Evolutionary conservation across 2,888 invertebrate genomes (phyloP).

Genomic region (Serripes groenlandicus): DNA sequence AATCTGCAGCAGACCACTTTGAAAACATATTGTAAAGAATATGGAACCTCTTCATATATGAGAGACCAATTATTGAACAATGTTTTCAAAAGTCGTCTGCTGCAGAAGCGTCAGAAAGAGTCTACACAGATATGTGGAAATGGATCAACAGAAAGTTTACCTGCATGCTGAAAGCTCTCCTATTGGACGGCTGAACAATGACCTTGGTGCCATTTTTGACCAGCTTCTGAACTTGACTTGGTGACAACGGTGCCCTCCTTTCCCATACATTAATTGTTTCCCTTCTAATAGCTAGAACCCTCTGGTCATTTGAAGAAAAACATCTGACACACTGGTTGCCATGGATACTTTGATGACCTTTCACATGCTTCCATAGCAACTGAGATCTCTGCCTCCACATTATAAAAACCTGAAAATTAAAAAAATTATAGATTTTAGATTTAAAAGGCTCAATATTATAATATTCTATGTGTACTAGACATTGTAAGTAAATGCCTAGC

Average conservation of each 20-base stretch:
- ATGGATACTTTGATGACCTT: slow-evolving; percentile 22
- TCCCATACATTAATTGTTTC: slow-evolving; percentile 88
- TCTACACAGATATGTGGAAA: too few relatives aligned
- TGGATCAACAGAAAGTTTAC: too few relatives aligned
- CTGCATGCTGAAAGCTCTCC: slow-evolving; percentile 99
- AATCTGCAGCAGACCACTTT: too few relatives aligned
- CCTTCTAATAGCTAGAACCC: slow-evolving; percentile 85
- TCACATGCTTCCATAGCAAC: slow-evolving; percentile 55
- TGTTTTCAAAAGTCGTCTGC: too few relatives aligned
- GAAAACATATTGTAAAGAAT: too few relatives aligned
- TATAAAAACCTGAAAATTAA: not conserved
- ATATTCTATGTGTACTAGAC: too few relatives aligned
- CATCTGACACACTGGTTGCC: slow-evolving; percentile 50
- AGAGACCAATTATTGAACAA: too few relatives aligned
- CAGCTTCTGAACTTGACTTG: slow-evolving; percentile 95
- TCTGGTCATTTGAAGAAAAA: slow-evolving; percentile 16
- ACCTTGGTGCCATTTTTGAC: slow-evolving; percentile 95
- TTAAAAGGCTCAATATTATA: too few relatives aligned
- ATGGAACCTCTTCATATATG: too few relatives aligned
- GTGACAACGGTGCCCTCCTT: slow-evolving; percentile 96
- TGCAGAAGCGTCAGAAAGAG: too few relatives aligned
- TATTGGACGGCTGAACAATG: slow-evolving; percentile 98
- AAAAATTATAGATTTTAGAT: not conserved
- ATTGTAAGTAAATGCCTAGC: too few relatives aligned
- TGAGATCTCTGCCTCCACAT: slow-evolving; percentile 67